Percentiles rank a stretch among this genome's conserved stretches.
Conservation (phyloP, 2,797 vertebrate species). For the Gorsachius magnificus region DNA sequence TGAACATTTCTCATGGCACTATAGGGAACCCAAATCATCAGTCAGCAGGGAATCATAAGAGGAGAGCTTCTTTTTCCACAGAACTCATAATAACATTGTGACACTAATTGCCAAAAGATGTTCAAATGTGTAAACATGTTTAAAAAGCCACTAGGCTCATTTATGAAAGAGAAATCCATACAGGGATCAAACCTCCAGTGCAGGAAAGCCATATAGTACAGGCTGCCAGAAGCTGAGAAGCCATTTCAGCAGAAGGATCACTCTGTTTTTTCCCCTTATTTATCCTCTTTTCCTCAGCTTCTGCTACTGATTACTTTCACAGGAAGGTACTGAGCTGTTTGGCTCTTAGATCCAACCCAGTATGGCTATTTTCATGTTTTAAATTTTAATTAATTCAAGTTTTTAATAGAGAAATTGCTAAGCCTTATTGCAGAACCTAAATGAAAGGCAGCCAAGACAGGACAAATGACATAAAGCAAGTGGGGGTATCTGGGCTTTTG, state of each 20-base stretch:
- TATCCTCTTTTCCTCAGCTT: neutral
- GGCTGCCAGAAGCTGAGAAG: neutral
- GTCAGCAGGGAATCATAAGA: neutral
- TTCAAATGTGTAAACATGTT: neutral
- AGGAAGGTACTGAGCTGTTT: neutral
- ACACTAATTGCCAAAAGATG: neutral
- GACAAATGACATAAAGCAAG: neutral
- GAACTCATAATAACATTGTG: neutral
- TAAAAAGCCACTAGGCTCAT: neutral
- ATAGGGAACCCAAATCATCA: neutral
- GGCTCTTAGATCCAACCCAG: neutral
- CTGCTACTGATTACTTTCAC: neutral
- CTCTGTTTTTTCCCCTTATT: neutral
- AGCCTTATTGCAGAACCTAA: neutral
- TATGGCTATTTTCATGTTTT: neutral
- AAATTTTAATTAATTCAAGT: neutral
- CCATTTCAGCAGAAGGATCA: neutral
- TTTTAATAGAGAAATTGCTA: neutral
- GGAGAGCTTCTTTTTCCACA: neutral
- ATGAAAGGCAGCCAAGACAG: neutral
- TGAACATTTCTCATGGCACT: neutral
- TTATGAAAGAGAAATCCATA: neutral
- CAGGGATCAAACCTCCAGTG: neutral
- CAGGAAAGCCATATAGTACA: neutral
- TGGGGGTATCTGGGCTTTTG: neutral